Base-by-base conservation (phyloP, 2,888 invertebrate species). In the Parochlus steinenii region DNA sequence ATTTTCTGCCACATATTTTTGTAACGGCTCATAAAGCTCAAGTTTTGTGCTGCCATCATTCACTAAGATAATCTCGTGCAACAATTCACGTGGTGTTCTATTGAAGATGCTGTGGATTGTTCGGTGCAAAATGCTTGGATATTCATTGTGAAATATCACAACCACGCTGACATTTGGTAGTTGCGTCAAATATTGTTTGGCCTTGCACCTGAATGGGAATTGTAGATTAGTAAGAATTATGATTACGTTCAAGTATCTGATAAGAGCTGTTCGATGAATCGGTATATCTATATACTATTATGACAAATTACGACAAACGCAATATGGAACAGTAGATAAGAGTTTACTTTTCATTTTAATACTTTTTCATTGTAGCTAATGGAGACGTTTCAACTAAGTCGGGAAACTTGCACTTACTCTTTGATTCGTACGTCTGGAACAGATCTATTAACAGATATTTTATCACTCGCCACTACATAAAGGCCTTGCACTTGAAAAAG, bases 31-130 rank as follows among this genome's bases (percentile, higher is more conserved):
- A 4, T 53, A 55, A 10, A 64, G 48, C 38, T 63, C 63, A 38
- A 47, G 51, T 20, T 62, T 48, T 7, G 63, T 59, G 43, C 64
- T 64, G 2, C 62, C 62, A 40, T 64, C 63, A 35, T 63, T 63
- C 8, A 63, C 63, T 44, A 64, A 47, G 39, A 63, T 63, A 34
- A 63, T 54, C 63, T 63, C 36, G 10, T 30, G 12, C 22, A 36
- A 18, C n/a, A 36, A 8, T 10, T 30, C 28, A 14, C 25, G 29
- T 10, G 36, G 36, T 8, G 36, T 36, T 11, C 36, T 23, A 24
- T 36, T 36, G 18, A 19, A 29, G 19, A 36, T 30, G 17, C 30
- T 30, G 25, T 36, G 36, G n/a, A 36, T 11, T n/a, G 36, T 36
- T 29, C 36, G 29, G 6, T 28, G 26, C 2, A 36, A 14, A 15